These are phyloP conservation scores for Asobara japonica DNA, from an alignment of 1,140 invertebrate genomes.

Conservation along the genomic window DNA sequence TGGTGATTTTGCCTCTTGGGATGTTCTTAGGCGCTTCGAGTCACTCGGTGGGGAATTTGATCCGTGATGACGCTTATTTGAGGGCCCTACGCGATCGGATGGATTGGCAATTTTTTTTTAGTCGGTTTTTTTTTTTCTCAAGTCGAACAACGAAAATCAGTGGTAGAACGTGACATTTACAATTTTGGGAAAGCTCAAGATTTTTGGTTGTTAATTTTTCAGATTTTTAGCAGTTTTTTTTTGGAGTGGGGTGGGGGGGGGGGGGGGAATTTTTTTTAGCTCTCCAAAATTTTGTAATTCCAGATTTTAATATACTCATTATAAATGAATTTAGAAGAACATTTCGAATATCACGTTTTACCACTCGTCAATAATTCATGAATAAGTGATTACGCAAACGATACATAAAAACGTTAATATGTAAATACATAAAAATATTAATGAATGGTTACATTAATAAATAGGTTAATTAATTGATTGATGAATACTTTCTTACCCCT, in stretches of 20 bases:
- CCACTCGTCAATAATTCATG: too few relatives aligned
- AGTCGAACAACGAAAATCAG: background rate
- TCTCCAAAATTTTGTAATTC: background rate
- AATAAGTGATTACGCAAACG: too few relatives aligned
- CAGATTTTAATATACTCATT: too few relatives aligned
- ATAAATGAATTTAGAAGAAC: too few relatives aligned
- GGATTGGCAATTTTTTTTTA: background rate
- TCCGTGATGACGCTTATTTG: background rate
- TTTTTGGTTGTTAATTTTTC: background rate
- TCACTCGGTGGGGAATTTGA: background rate
- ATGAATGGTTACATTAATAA: too few relatives aligned
- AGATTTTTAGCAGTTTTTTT: background rate
- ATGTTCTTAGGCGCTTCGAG: background rate
- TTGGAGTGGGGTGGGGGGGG: background rate
- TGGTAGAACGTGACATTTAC: too few relatives aligned
- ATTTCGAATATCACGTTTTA: too few relatives aligned
- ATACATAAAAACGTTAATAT: too few relatives aligned
- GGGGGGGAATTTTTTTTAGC: background rate
- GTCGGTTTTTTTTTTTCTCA: background rate
- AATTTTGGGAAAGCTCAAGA: background rate
- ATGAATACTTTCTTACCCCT: conserved; percentile 48
- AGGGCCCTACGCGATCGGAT: background rate
- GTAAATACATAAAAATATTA: too few relatives aligned
- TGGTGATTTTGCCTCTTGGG: background rate
- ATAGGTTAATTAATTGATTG: background rate